phyloP scores from a whole-genome alignment of 2,888 invertebrate species.

The Caenorhabditis parvicauda region DNA sequence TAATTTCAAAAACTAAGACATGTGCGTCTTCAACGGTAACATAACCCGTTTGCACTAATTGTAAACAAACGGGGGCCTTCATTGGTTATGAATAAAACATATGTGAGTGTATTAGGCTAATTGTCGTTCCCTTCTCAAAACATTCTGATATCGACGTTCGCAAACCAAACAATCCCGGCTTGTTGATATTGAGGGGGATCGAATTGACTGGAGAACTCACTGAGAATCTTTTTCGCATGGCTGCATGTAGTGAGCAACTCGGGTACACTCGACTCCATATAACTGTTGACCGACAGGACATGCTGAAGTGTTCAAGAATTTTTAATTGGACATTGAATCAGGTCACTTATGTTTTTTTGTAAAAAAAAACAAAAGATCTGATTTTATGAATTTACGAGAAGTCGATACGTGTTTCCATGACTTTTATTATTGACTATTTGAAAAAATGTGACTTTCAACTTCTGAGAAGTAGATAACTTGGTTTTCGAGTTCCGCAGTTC shows the following conservation, averaged over 20 bases:
- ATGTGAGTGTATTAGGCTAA: too few relatives aligned
- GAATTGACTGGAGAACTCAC: constrained; percentile 6
- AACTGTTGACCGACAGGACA: constrained; percentile 60
- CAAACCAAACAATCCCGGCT: not conserved
- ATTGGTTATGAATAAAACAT: too few relatives aligned
- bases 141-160: not conserved
- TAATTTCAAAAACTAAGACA: too few relatives aligned
- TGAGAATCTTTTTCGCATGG: constrained; percentile 45
- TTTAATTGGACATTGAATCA: too few relatives aligned
- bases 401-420: not conserved
- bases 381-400: not conserved
- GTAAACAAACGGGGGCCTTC: too few relatives aligned
- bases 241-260: constrained; percentile 57
- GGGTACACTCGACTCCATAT: constrained; percentile 58
- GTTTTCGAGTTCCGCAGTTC: too few relatives aligned
- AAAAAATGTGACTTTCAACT: too few relatives aligned
- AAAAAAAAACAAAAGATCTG: not conserved
- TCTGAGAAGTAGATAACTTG: too few relatives aligned
- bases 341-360: not conserved
- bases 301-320: constrained; percentile 46
- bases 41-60: too few relatives aligned
- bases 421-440: not conserved
- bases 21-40: too few relatives aligned
- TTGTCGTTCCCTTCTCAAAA: too few relatives aligned
- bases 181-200: not conserved